Evolutionary conservation across 2,113 vertebrate genomes (phyloP).

Genomic region (Verasper variegatus): DNA sequence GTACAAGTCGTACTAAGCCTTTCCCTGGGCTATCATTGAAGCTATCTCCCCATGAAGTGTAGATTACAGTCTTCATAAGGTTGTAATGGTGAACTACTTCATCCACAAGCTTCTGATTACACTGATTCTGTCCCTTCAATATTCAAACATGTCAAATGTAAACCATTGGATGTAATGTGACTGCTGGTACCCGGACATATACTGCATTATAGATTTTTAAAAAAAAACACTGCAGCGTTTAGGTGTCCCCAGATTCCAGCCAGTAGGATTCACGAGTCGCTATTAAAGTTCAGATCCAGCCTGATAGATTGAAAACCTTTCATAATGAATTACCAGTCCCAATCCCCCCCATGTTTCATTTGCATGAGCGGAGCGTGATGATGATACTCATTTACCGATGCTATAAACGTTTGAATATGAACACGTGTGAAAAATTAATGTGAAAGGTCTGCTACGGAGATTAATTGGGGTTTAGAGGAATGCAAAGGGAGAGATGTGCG

Average conservation of each 20-base stretch:
- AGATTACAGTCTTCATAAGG: constrained; percentile 71
- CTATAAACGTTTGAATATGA: constrained; percentile 51
- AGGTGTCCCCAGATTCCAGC: constrained; percentile 7
- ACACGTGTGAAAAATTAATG: constrained; percentile 38
- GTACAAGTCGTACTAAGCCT: constrained; percentile 34
- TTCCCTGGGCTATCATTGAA: constrained; percentile 61
- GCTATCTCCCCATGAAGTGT: constrained; percentile 62
- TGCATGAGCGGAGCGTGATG: constrained; percentile 21
- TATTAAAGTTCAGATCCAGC: constrained; percentile 38
- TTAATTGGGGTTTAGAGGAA: constrained; percentile 63
- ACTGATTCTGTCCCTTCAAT: constrained; percentile 68
- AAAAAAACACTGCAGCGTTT: constrained; percentile 30
- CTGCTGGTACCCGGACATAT: constrained; percentile 43
- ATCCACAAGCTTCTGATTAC: constrained; percentile 77
- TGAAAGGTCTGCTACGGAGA: constrained; percentile 49
- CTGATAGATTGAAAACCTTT: constrained; percentile 34
- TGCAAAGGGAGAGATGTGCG: neutral
- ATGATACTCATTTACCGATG: constrained; percentile 42
- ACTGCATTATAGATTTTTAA: constrained; percentile 55
- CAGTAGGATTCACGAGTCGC: constrained; percentile 37
- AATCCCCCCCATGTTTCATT: constrained; percentile 30
- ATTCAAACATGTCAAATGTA: constrained; percentile 69
- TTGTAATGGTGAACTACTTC: constrained; percentile 70
- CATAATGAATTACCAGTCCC: constrained; percentile 55
- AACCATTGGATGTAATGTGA: constrained; percentile 62